These are phyloP conservation scores for Eupithecia subumbrata DNA, from an alignment of 2,888 invertebrate species.

Conservation along the genomic window DNA sequence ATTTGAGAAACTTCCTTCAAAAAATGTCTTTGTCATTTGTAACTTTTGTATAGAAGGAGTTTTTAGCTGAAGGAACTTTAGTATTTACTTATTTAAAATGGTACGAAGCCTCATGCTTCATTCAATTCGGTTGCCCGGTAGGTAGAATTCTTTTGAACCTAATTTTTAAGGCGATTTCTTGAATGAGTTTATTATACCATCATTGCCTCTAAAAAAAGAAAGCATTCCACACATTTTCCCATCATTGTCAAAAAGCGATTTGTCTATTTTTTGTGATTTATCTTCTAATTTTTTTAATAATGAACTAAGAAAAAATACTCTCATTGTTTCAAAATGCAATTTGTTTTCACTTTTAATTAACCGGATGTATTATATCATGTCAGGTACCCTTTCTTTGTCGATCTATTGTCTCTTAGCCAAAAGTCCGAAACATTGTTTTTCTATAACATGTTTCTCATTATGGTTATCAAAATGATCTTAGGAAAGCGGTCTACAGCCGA, in stretches of 20 bases:
- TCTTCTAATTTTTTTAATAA: neutral
- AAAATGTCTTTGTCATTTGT: too few relatives aligned
- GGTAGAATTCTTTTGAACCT: too few relatives aligned
- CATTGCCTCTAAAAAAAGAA: neutral
- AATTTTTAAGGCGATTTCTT: too few relatives aligned
- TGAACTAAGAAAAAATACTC: constrained; percentile 17
- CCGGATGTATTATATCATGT: constrained; percentile 38
- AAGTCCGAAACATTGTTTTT: constrained; percentile 54
- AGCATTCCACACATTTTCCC: neutral
- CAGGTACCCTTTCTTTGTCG: constrained; percentile 53
- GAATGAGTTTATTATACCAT: too few relatives aligned
- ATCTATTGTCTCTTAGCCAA: constrained; percentile 56
- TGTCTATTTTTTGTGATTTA: neutral
- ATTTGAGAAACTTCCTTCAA: too few relatives aligned
- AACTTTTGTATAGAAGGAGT: too few relatives aligned
- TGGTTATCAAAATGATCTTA: constrained; percentile 55
- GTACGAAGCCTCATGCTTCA: too few relatives aligned
- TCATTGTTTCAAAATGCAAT: constrained; percentile 17
- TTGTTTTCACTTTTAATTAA: constrained; percentile 47
- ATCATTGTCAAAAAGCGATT: neutral
- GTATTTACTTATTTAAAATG: too few relatives aligned
- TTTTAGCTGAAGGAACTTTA: too few relatives aligned
- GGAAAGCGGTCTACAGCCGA: constrained; percentile 50
- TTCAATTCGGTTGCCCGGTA: too few relatives aligned
- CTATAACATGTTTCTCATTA: constrained; percentile 61